Percentiles rank a stretch among this genome's conserved stretches.
These are phyloP conservation scores for Artemia franciscana DNA, from an alignment of 1,140 invertebrate species.

Conservation along the genomic window DNA sequence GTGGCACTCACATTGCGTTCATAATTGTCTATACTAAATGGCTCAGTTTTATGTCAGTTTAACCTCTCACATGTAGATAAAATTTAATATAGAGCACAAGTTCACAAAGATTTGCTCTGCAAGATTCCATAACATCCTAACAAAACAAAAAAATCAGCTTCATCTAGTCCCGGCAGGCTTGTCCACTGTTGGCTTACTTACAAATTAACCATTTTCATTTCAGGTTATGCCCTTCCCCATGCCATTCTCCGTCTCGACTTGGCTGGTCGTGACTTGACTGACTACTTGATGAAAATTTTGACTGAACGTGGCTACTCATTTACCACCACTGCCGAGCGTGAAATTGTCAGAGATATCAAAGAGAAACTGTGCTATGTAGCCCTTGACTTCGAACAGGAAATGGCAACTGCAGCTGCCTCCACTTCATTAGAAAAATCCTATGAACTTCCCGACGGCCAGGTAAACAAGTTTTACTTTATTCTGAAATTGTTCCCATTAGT, in stretches of 20 bases:
- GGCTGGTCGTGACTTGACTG: slow-evolving; percentile 80
- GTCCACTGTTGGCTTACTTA: no score
- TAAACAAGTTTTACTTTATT: background rate
- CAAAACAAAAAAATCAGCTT: no score
- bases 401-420: slow-evolving; percentile 74
- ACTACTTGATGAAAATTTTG: slow-evolving; percentile 88
- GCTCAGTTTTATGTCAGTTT: no score
- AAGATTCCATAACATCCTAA: no score
- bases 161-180: no score
- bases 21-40: no score
- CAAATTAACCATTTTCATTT: no score
- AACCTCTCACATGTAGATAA: no score
- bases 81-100: no score
- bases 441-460: slow-evolving; percentile 75
- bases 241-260: slow-evolving; percentile 72
- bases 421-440: slow-evolving; percentile 81
- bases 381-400: no score
- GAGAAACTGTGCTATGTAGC: slow-evolving; percentile 78
- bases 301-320: slow-evolving; percentile 88
- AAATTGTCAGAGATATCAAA: slow-evolving; percentile 89
- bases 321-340: slow-evolving; percentile 84
- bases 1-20: no score
- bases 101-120: no score
- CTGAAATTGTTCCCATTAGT: background rate
- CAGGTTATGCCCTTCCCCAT: slow-evolving; percentile 30